Evolutionary conservation across 2,797 vertebrate species (phyloP).

Genomic region (Lophotriccus pileatus): DNA sequence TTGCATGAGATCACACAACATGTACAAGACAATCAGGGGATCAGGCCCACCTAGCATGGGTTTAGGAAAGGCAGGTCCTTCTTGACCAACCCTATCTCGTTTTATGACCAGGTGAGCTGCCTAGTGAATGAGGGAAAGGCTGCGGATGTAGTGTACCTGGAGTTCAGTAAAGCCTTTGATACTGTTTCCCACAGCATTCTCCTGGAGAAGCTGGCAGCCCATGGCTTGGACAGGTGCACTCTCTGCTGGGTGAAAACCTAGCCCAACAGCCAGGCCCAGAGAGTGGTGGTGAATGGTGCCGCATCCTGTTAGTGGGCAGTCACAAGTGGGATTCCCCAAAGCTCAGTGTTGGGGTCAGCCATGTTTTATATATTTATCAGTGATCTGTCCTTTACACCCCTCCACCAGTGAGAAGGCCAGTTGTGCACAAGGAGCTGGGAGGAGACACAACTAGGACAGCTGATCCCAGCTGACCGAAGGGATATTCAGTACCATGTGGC

Average conservation of each 20-base stretch:
- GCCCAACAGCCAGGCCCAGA: neutral
- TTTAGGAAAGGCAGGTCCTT: neutral
- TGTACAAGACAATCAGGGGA: neutral
- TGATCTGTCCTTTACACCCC: neutral
- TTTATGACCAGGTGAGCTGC: neutral
- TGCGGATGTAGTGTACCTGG: neutral
- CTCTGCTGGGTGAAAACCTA: neutral
- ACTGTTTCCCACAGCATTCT: neutral
- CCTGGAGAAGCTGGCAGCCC: neutral
- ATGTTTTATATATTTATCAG: neutral
- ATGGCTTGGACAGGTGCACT: neutral
- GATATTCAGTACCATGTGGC: neutral
- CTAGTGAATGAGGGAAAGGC: too few relatives aligned
- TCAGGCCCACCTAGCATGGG: neutral
- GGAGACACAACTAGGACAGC: neutral
- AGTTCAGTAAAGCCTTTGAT: neutral
- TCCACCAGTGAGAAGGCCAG: neutral
- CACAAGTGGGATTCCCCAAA: neutral
- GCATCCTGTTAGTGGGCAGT: fast-evolving
- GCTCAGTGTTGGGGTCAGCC: neutral
- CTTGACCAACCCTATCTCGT: neutral
- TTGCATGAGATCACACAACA: neutral
- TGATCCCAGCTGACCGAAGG: neutral
- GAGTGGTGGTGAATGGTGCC: neutral
- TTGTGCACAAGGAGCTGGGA: neutral